A percentile compares a stretch with the other conserved stretches of the same genome.
phyloP scores from a whole-genome alignment of 2,113 vertebrate species.

The Myodes glareolus region DNA sequence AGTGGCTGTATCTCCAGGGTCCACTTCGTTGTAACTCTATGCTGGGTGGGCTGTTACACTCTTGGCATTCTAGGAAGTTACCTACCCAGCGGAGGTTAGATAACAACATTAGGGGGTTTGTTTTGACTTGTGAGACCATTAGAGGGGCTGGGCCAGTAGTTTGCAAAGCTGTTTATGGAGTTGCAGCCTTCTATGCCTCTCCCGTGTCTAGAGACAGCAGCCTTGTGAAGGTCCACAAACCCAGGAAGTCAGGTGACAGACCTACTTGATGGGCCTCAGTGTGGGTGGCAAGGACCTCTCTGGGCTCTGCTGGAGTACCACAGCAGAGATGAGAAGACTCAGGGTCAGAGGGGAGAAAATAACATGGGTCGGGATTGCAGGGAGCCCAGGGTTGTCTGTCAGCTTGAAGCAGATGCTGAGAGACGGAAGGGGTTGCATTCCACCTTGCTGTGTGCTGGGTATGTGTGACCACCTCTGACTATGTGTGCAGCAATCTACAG shows the following conservation, averaged over 20 bases:
- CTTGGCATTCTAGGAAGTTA: background rate
- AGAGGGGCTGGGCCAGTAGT: background rate
- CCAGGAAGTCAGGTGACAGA: background rate
- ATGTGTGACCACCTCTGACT: background rate
- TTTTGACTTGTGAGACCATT: background rate
- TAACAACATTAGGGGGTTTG: background rate
- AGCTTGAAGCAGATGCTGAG: background rate
- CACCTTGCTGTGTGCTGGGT: background rate
- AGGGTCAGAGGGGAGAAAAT: background rate
- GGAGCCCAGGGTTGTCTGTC: background rate
- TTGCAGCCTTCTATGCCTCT: background rate
- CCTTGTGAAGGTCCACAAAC: background rate
- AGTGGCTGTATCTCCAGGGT: background rate
- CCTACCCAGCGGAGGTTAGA: background rate
- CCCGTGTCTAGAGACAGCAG: background rate
- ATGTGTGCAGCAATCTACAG: background rate
- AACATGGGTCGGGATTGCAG: background rate
- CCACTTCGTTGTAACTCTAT: background rate
- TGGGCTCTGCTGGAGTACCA: background rate
- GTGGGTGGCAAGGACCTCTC: background rate
- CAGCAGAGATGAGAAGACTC: background rate
- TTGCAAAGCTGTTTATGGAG: background rate
- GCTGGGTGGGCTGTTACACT: background rate
- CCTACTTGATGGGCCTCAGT: background rate
- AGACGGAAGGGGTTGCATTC: background rate